Evolutionary conservation across 1,140 invertebrate species (phyloP).

Genomic region (Odontomachus brunneus): DNA sequence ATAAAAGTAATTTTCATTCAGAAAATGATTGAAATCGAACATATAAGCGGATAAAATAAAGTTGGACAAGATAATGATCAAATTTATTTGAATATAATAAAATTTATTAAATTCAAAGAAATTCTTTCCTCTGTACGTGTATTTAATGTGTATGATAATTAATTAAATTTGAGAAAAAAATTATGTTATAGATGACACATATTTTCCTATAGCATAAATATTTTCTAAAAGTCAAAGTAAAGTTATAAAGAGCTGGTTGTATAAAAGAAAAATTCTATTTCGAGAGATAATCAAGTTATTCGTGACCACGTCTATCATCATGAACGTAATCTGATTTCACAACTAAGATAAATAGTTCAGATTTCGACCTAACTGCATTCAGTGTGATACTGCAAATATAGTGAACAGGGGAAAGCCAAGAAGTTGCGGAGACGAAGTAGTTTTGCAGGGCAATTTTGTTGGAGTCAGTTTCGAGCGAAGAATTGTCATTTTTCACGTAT

Average conservation of each 20-base stretch:
- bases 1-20: too few species aligned
- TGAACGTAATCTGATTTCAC: background rate
- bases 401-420: background rate
- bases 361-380: slow-evolving; percentile 9
- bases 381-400: slow-evolving; percentile 13
- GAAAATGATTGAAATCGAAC: too few species aligned
- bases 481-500: slow-evolving; percentile 33
- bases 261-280: background rate
- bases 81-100: too few species aligned
- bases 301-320: background rate
- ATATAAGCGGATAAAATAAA: too few species aligned
- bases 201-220: background rate
- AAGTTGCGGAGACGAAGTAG: slow-evolving; percentile 23
- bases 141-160: too few species aligned
- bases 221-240: background rate
- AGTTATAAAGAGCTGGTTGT: background rate
- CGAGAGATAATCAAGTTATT: background rate
- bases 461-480: background rate
- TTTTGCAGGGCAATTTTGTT: slow-evolving; percentile 6
- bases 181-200: background rate
- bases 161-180: background rate
- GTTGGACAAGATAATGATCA: too few species aligned
- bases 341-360: background rate
- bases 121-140: too few species aligned
- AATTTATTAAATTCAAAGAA: too few species aligned